phyloP scores from a whole-genome alignment of 2,888 invertebrate species.

The Cephus sareptanus region DNA sequence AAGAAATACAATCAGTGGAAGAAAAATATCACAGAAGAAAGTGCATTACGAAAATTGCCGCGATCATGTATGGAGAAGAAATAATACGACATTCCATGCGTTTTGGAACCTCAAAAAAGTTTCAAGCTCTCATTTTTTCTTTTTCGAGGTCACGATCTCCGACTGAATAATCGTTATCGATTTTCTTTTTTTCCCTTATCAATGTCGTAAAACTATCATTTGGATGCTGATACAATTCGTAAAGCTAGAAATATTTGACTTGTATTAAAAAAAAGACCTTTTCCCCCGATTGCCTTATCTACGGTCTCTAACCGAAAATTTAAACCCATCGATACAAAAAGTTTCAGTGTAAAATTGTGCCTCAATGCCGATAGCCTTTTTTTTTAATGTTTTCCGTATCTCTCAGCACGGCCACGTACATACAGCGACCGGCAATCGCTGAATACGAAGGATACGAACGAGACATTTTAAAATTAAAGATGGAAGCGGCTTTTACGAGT shows the following conservation, averaged over 20 bases:
- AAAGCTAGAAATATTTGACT: not conserved
- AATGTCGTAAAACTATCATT: constrained; percentile 3
- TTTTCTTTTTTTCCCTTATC: not conserved
- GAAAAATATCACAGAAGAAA: not conserved
- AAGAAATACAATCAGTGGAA: not conserved
- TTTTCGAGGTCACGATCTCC: not conserved
- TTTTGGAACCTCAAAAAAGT: not conserved
- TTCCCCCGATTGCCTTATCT: not conserved
- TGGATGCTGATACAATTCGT: not conserved
- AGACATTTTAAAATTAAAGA: constrained; percentile 19
- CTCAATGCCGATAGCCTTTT: not conserved
- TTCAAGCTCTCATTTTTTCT: not conserved
- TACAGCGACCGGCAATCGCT: not conserved
- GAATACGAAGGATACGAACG: not conserved
- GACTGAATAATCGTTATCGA: not conserved
- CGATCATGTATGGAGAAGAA: not conserved
- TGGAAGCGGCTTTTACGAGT: constrained; percentile 36
- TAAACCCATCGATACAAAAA: not conserved
- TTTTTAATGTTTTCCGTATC: not conserved
- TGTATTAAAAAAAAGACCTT: not conserved
- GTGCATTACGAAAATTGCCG: not conserved
- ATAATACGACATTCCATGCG: not conserved
- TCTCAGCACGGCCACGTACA: not conserved
- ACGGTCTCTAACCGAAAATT: not conserved
- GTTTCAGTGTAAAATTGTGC: not conserved